phyloP scores from a whole-genome alignment of 2,113 vertebrate species.

The Tachysurus fulvidraco region DNA sequence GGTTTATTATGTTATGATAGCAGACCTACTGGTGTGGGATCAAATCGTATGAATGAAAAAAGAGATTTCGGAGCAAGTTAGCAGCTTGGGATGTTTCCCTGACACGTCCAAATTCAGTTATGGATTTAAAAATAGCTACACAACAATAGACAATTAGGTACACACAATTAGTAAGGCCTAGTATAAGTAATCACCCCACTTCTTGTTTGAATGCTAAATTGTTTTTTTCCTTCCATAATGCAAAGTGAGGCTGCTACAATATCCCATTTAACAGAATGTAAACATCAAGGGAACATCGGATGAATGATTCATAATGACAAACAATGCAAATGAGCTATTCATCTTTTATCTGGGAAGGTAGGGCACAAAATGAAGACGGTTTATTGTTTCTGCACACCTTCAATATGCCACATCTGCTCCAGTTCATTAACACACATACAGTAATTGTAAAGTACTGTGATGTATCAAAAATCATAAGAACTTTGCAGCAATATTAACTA shows the following conservation, averaged over 20 bases:
- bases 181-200: not conserved
- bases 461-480: too few relatives aligned
- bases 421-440: not conserved
- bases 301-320: constrained; percentile 34
- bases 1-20: constrained; percentile 13
- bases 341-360: constrained; percentile 14
- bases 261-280: constrained; percentile 33
- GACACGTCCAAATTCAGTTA: not conserved
- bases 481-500: not conserved
- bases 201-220: constrained; percentile 9
- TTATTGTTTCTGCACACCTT: constrained; percentile 18
- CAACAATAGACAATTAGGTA: constrained; percentile 10
- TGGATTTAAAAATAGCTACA: not conserved
- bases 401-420: constrained; percentile 8
- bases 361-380: constrained; percentile 2
- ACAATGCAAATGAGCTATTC: constrained; percentile 38
- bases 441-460: not conserved
- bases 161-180: not conserved
- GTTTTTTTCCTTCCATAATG: not conserved
- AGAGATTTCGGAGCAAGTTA: not conserved
- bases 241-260: constrained; percentile 14
- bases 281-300: constrained; percentile 23
- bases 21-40: not conserved
- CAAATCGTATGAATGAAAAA: not conserved
- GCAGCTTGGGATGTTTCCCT: not conserved